Conservation (phyloP, 2,797 vertebrate genomes). For the Poecilia velifera region DNA sequence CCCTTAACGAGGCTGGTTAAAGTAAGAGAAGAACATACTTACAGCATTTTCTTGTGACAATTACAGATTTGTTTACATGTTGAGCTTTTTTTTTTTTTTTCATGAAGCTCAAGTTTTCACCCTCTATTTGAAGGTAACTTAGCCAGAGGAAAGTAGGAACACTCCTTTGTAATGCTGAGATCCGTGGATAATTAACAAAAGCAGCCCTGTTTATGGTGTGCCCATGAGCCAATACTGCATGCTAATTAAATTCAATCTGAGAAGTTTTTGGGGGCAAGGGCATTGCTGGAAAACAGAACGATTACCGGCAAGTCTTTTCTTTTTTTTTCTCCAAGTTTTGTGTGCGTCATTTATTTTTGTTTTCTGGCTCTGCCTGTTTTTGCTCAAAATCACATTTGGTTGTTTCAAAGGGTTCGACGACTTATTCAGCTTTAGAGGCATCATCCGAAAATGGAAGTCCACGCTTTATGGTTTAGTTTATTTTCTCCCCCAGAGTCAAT, state of each 20-base stretch:
- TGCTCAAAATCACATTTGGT: background rate
- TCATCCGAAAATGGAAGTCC: background rate
- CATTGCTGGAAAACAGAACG: conserved; percentile 64
- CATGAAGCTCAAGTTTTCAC: conserved; percentile 43
- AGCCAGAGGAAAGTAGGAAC: conserved; percentile 71
- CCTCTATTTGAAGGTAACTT: conserved; percentile 57
- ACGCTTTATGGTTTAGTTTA: background rate
- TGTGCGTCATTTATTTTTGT: conserved; percentile 24
- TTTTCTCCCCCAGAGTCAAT: background rate
- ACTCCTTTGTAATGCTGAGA: conserved; percentile 76
- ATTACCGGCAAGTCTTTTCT: conserved; percentile 39
- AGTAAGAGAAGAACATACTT: conserved; percentile 1
- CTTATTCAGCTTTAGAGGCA: background rate
- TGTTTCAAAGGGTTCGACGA: background rate
- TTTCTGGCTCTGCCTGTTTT: background rate
- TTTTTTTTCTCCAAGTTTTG: conserved; percentile 8
- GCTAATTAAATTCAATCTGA: conserved; percentile 71
- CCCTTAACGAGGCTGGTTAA: conserved; percentile 2
- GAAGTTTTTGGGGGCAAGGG: conserved; percentile 55
- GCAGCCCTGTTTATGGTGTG: conserved; percentile 74
- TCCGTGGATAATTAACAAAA: conserved; percentile 84
- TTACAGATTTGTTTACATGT: conserved; percentile 22
- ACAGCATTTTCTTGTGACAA: conserved; percentile 15
- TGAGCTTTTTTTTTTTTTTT: background rate
- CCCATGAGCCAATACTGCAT: conserved; percentile 73